Conservation (phyloP, 2,797 vertebrate species). For the Pempheris klunzingeri region DNA sequence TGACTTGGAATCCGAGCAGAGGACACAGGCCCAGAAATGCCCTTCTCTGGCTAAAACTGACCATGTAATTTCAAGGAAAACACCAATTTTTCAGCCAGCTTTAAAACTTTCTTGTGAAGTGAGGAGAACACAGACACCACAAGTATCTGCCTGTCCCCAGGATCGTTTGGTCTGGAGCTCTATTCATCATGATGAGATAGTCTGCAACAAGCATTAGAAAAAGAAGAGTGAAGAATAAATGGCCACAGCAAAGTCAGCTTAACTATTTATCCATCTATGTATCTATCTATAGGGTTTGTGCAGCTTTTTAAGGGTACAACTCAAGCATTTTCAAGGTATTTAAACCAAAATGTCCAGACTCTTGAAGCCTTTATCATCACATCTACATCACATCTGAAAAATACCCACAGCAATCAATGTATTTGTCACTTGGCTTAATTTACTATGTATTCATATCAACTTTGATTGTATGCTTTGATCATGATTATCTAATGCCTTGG, state of each 20-base stretch:
- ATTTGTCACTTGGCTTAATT: too few species aligned
- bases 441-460: too few species aligned
- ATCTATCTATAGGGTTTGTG: too few species aligned
- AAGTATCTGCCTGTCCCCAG: slow-evolving; percentile 35
- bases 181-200: background rate
- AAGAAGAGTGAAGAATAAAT: background rate
- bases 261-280: too few species aligned
- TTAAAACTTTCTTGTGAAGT: slow-evolving; percentile 49
- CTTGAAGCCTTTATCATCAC: too few species aligned
- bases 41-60: slow-evolving; percentile 54
- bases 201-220: background rate
- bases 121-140: slow-evolving; percentile 55
- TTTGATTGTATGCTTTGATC: too few species aligned
- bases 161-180: slow-evolving; percentile 5
- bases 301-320: too few species aligned
- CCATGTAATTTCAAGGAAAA: slow-evolving; percentile 68
- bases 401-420: too few species aligned
- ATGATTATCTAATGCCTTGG: too few species aligned
- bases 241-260: background rate
- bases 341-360: too few species aligned
- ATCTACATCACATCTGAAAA: too few species aligned
- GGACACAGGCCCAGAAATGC: slow-evolving; percentile 58
- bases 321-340: too few species aligned
- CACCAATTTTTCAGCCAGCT: slow-evolving; percentile 51
- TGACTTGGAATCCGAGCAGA: slow-evolving; percentile 55